Evolutionary conservation across 2,888 invertebrate species (phyloP).

Genomic region (Scaptomyza caliginosa): DNA sequence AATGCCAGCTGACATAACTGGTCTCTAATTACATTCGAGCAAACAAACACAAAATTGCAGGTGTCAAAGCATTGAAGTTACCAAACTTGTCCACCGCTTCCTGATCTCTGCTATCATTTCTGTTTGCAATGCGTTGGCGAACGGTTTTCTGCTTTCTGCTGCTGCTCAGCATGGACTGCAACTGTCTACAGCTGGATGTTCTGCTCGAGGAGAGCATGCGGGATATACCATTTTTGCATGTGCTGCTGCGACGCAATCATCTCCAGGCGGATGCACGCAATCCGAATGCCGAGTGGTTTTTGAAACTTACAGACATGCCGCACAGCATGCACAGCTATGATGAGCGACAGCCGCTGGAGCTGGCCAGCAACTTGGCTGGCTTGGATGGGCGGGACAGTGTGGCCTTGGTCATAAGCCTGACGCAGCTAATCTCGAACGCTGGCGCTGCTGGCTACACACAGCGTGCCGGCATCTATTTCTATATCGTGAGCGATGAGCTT

Average conservation of each 20-base stretch:
- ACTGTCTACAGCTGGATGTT: conserved; percentile 16
- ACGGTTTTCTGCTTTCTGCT: conserved; percentile 25
- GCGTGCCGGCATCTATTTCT: conserved; percentile 68
- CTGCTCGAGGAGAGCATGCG: conserved; percentile 40
- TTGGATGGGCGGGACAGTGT: conserved; percentile 52
- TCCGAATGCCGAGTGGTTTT: conserved; percentile 62
- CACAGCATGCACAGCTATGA: conserved; percentile 37
- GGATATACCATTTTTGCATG: conserved; percentile 49
- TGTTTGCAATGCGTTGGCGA: conserved; percentile 23
- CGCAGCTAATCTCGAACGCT: conserved; percentile 38
- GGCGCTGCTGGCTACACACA: conserved; percentile 49
- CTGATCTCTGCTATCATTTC: conserved; percentile 39
- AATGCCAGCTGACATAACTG: conserved; percentile 60
- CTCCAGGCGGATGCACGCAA: conserved; percentile 57
- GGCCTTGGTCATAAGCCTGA: conserved; percentile 63
- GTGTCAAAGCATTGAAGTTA: conserved; percentile 59
- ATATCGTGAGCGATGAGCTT: conserved; percentile 50
- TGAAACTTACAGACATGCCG: conserved; percentile 39
- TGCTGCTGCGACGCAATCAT: conserved; percentile 50
- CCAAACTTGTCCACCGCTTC: background rate
- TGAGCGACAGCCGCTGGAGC: conserved; percentile 20
- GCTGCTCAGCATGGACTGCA: background rate
- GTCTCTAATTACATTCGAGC: conserved; percentile 62
- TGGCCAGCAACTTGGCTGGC: background rate
- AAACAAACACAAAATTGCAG: conserved; percentile 71